These are phyloP conservation scores for Euproctis similis DNA, from an alignment of 2,888 invertebrate species.

Conservation along the genomic window DNA sequence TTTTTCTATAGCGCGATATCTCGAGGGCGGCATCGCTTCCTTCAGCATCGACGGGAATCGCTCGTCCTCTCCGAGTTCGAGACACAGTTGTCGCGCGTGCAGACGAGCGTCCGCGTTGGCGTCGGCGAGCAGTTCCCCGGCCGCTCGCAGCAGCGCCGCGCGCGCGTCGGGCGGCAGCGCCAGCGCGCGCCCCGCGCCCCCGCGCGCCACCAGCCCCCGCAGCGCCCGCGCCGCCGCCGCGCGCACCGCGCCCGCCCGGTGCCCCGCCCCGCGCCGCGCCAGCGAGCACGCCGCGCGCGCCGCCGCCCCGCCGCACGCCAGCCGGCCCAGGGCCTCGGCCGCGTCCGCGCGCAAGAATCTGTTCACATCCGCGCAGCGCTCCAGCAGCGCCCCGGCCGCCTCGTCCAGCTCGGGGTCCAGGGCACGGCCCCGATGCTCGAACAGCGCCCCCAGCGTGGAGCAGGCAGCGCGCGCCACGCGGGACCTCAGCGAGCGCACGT, in stretches of 20 bases:
- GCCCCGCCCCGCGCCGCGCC: conserved; percentile 81
- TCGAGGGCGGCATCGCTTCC: conserved; percentile 86
- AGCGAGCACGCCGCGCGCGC: conserved; percentile 80
- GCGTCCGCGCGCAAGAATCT: conserved; percentile 94
- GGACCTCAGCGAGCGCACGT: conserved; percentile 92
- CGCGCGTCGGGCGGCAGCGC: conserved; percentile 84
- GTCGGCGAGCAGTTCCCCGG: conserved; percentile 89
- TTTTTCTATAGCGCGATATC: conserved; percentile 89
- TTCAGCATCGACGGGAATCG: conserved; percentile 85
- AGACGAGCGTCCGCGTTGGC: conserved; percentile 90
- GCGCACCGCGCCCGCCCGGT: conserved; percentile 92
- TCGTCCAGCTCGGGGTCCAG: conserved; percentile 89
- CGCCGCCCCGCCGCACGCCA: conserved; percentile 86
- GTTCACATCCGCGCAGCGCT: conserved; percentile 95
- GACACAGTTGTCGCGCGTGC: conserved; percentile 86
- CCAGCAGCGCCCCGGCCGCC: conserved; percentile 85
- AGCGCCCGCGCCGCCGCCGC: conserved; percentile 88
- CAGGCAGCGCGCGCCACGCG: conserved; percentile 94
- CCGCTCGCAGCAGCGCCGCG: conserved; percentile 85
- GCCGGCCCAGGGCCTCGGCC: conserved; percentile 84
- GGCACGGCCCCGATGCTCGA: conserved; percentile 75
- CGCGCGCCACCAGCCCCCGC: conserved; percentile 80
- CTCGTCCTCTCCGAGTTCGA: conserved; percentile 81
- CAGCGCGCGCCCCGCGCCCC: conserved; percentile 84
- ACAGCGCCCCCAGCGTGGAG: conserved; percentile 86